These are phyloP conservation scores for Mamestra configurata DNA, from an alignment of 1,140 invertebrate genomes.

Conservation along the genomic window DNA sequence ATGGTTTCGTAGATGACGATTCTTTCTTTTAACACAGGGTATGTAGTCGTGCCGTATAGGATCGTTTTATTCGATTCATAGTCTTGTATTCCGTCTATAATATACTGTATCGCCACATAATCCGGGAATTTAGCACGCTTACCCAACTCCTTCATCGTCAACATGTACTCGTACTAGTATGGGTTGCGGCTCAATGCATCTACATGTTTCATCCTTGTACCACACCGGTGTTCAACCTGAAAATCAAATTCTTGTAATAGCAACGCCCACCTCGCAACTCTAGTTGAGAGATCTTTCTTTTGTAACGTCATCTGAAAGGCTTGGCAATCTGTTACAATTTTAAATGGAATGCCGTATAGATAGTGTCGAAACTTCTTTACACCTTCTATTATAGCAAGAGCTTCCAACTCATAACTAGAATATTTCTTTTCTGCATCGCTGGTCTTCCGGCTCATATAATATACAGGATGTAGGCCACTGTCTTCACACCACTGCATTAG, in stretches of 20 bases:
- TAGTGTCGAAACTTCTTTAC: too few relatives aligned
- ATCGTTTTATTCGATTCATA: constrained; percentile 47
- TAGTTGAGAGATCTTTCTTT: constrained; percentile 73
- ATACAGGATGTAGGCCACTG: too few relatives aligned
- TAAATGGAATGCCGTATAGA: too few relatives aligned
- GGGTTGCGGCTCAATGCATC: too few relatives aligned
- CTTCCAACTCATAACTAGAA: too few relatives aligned
- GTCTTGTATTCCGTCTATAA: constrained; percentile 56
- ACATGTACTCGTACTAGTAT: constrained; percentile 61
- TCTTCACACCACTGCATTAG: too few relatives aligned
- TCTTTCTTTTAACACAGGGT: constrained; percentile 47
- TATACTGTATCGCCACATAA: constrained; percentile 60
- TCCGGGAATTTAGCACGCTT: constrained; percentile 57
- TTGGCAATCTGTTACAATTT: too few relatives aligned
- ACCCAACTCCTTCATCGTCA: constrained; percentile 53
- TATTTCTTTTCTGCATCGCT: too few relatives aligned
- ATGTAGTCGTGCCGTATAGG: constrained; percentile 54
- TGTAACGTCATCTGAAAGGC: constrained; percentile 76
- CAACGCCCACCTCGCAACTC: constrained; percentile 72
- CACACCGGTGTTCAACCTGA: constrained; percentile 66
- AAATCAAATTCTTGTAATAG: constrained; percentile 61
- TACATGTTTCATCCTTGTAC: constrained; percentile 43
- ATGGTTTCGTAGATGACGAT: too few relatives aligned
- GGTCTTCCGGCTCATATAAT: too few relatives aligned
- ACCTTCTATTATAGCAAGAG: too few relatives aligned